phyloP scores from a whole-genome alignment of 2,113 vertebrate species.

The Odontophorus gujanensis region DNA sequence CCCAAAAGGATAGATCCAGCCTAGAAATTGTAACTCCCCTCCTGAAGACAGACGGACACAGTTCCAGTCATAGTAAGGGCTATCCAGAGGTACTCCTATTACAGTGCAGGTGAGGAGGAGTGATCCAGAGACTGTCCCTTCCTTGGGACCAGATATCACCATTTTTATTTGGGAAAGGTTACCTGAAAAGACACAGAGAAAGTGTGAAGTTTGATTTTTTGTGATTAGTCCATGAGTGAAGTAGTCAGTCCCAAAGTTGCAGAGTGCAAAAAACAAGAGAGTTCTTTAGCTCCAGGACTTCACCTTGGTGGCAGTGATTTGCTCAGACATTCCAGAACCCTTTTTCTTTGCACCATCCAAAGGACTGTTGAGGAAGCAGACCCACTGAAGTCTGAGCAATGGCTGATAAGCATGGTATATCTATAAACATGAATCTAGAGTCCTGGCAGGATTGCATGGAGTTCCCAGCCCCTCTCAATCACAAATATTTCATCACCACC shows the following conservation, averaged over 20 bases:
- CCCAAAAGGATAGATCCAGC: slow-evolving; percentile 38
- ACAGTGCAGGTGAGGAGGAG: background rate
- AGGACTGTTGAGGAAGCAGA: background rate
- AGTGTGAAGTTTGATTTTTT: background rate
- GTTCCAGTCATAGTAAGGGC: background rate
- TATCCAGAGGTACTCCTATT: background rate
- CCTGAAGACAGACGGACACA: background rate
- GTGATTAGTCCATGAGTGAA: background rate
- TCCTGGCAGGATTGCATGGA: background rate
- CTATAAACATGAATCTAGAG: background rate
- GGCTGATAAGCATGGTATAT: background rate
- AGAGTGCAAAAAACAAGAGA: background rate
- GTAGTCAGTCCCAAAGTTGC: background rate
- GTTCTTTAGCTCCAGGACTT: background rate
- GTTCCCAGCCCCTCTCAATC: background rate
- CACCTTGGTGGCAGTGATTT: background rate
- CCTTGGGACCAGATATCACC: background rate
- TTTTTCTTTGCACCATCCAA: background rate
- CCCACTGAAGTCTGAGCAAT: background rate
- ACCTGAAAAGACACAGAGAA: background rate
- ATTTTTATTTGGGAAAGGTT: background rate
- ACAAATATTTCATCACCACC: background rate
- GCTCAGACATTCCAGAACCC: background rate
- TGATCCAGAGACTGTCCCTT: background rate
- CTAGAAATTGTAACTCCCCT: slow-evolving; percentile 12